These are phyloP conservation scores for Danio kyathit DNA, from an alignment of 2,797 vertebrate genomes.

Conservation along the genomic window DNA sequence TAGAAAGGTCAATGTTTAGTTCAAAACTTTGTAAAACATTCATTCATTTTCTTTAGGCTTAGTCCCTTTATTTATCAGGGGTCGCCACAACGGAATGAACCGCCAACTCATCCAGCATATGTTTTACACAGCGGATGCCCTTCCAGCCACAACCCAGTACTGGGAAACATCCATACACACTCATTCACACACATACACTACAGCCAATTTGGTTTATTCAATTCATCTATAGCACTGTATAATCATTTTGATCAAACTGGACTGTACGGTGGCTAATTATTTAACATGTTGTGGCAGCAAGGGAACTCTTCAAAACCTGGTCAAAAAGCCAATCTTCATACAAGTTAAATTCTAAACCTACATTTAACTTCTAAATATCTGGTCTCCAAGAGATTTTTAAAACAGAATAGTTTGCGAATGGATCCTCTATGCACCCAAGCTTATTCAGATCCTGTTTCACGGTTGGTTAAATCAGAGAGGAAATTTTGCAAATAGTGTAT, in stretches of 20 bases:
- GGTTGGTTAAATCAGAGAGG: slow-evolving; percentile 42
- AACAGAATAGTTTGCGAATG: slow-evolving; percentile 27
- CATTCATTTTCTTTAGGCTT: too few relatives aligned
- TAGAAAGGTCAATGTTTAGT: too few relatives aligned
- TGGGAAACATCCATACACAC: too few relatives aligned
- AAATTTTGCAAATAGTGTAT: slow-evolving; percentile 48
- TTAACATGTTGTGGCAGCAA: not conserved
- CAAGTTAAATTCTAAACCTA: not conserved
- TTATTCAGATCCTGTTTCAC: slow-evolving; percentile 48
- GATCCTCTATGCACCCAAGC: slow-evolving; percentile 30
- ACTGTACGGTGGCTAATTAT: not conserved
- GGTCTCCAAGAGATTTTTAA: slow-evolving; percentile 1
- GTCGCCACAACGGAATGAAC: too few relatives aligned
- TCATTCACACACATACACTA: too few relatives aligned
- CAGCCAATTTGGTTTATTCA: too few relatives aligned
- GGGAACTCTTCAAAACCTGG: not conserved
- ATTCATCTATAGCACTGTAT: too few relatives aligned
- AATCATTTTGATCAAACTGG: not conserved
- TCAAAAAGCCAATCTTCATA: slow-evolving; percentile 12
- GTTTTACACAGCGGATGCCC: too few relatives aligned
- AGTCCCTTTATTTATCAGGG: too few relatives aligned
- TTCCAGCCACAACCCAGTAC: too few relatives aligned
- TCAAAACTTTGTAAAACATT: too few relatives aligned
- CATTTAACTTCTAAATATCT: slow-evolving; percentile 3
- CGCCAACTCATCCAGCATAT: too few relatives aligned